Evolutionary conservation across 1,140 invertebrate genomes (phyloP).

Genomic region (Lucilia sericata): DNA sequence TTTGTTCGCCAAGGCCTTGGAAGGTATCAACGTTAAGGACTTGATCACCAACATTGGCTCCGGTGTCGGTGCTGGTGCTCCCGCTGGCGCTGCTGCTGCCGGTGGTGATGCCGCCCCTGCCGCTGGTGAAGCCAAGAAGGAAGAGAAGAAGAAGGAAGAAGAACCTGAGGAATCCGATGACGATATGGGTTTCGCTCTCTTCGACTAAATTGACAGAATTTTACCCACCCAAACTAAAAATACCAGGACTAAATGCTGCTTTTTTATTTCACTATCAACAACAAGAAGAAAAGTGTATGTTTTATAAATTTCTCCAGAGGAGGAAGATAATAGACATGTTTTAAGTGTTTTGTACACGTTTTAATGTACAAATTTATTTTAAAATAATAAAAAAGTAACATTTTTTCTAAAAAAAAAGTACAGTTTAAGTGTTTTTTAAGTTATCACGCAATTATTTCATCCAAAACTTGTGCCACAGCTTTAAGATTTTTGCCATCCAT

Average conservation of each 20-base stretch:
- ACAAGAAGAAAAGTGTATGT: conserved; percentile 18
- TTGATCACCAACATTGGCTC: conserved; percentile 95
- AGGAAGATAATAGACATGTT: conserved; percentile 21
- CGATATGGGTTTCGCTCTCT: conserved; percentile 95
- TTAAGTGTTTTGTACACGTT: conserved; percentile 58
- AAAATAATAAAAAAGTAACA: conserved; percentile 60
- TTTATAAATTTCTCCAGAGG: neutral
- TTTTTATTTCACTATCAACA: conserved; percentile 33
- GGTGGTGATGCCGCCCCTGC: conserved; percentile 75
- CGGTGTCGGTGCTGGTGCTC: conserved; percentile 86
- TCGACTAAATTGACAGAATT: conserved; percentile 73
- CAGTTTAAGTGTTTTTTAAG: conserved; percentile 47
- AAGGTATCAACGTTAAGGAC: conserved; percentile 94
- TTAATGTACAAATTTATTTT: conserved; percentile 61
- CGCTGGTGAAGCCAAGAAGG: conserved; percentile 75
- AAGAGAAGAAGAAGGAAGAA: conserved; percentile 89
- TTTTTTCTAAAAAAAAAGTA: conserved; percentile 34
- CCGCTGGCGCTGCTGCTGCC: conserved; percentile 76
- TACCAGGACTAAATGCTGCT: conserved; percentile 43
- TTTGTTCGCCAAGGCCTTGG: conserved; percentile 96
- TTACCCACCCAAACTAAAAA: conserved; percentile 45
- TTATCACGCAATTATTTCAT: conserved; percentile 42
- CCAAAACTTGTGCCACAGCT: conserved; percentile 55
- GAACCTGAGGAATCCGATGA: conserved; percentile 90
- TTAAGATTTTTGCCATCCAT: conserved; percentile 53